Conservation (phyloP, 23 tunicate genomes). For the Trididemnum nubilum region DNA sequence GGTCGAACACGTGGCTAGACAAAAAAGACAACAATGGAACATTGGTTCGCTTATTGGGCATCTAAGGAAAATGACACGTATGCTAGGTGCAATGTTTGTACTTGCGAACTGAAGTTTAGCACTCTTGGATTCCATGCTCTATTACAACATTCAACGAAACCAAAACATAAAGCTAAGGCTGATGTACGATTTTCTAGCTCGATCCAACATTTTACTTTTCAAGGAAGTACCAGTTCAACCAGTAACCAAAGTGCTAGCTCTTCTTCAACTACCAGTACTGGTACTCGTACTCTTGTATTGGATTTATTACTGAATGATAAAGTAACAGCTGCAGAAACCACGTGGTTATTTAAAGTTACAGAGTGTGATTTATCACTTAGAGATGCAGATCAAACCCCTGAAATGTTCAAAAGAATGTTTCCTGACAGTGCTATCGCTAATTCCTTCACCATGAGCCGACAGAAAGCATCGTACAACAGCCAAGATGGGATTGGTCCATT, state of each 20-base stretch:
- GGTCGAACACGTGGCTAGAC: not conserved
- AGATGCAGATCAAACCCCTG: not conserved
- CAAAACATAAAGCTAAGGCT: not conserved
- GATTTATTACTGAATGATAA: not conserved
- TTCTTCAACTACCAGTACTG: not conserved
- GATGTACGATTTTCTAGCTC: not conserved
- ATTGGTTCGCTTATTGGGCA: not conserved
- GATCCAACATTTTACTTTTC: not conserved
- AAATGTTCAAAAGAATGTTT: not conserved
- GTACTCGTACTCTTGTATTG: not conserved
- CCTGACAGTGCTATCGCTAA: constrained; percentile 3
- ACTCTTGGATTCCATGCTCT: not conserved
- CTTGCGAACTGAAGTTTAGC: not conserved
- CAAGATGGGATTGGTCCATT: constrained; percentile 14
- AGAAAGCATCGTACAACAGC: not conserved
- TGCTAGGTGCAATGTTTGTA: not conserved
- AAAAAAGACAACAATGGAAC: not conserved
- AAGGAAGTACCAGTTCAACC: not conserved
- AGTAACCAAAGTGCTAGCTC: not conserved
- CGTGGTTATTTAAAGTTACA: not conserved
- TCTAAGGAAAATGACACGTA: not conserved
- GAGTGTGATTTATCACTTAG: not conserved
- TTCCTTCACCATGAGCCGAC: constrained; percentile 7
- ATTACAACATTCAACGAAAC: not conserved
- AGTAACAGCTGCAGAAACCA: not conserved